These are phyloP conservation scores for Natrix natrix DNA, from an alignment of 2,797 vertebrate genomes.

Conservation along the genomic window DNA sequence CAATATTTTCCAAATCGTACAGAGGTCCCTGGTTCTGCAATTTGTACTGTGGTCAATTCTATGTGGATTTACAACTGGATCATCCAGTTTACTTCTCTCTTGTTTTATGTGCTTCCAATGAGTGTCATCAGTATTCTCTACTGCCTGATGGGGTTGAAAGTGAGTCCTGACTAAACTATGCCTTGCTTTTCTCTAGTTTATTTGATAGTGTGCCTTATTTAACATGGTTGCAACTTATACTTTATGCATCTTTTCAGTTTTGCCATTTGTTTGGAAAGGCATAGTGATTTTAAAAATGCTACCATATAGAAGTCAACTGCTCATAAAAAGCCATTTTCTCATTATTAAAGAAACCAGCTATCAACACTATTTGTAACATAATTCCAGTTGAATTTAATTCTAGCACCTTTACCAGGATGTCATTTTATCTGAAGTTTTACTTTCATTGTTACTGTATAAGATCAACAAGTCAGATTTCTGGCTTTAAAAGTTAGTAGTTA, in stretches of 20 bases:
- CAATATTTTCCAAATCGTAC: conserved; percentile 73
- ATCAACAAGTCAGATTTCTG: background rate
- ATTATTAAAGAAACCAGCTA: background rate
- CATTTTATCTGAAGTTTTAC: background rate
- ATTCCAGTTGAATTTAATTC: background rate
- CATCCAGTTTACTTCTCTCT: conserved; percentile 72
- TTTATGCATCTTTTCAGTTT: background rate
- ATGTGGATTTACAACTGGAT: conserved; percentile 78
- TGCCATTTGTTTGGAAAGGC: background rate
- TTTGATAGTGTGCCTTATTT: background rate
- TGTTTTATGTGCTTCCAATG: conserved; percentile 79
- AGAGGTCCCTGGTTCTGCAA: conserved; percentile 71
- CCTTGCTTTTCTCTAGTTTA: background rate
- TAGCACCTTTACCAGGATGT: background rate
- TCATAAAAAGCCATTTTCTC: background rate
- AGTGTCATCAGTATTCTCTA: conserved; percentile 75
- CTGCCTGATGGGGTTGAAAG: conserved; percentile 75
- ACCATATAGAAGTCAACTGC: background rate
- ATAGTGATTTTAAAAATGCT: background rate
- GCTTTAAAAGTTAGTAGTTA: background rate
- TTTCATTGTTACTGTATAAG: background rate
- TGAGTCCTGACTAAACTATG: conserved; percentile 61
- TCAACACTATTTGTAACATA: background rate
- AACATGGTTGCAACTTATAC: background rate
- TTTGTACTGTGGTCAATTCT: conserved; percentile 68